Evolutionary conservation across 2,797 vertebrate species (phyloP).

Genomic region (Distichodus sexfasciatus): DNA sequence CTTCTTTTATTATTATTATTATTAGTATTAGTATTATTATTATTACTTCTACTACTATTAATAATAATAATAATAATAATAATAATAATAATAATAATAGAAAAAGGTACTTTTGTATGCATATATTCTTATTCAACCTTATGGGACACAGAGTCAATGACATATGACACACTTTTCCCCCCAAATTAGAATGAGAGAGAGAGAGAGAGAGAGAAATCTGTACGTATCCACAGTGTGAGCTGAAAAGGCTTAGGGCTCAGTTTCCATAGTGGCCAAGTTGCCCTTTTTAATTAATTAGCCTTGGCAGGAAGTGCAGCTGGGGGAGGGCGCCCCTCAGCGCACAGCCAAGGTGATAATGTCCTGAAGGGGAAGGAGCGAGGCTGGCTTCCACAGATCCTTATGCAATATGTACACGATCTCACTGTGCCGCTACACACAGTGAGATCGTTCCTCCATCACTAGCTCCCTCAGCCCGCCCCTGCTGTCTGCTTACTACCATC

Average conservation of each 20-base stretch:
- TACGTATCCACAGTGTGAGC: slow-evolving; percentile 67
- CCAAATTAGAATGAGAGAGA: slow-evolving; percentile 12
- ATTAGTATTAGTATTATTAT: no score
- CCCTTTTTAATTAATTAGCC: slow-evolving; percentile 85
- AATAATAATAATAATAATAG: no score
- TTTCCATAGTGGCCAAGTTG: slow-evolving; percentile 77
- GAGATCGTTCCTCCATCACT: no score
- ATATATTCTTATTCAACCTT: no score
- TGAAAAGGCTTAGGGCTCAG: slow-evolving; percentile 75
- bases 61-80: no score
- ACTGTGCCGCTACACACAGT: not conserved
- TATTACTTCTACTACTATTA: no score
- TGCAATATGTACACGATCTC: slow-evolving; percentile 39
- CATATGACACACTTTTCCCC: not conserved
- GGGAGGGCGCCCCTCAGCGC: slow-evolving; percentile 71
- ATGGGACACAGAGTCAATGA: not conserved
- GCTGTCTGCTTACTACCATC: slow-evolving; percentile 35
- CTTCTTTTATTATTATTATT: no score
- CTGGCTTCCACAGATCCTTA: slow-evolving; percentile 48
- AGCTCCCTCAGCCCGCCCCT: no score
- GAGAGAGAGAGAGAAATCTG: slow-evolving; percentile 57
- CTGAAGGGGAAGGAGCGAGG: slow-evolving; percentile 72
- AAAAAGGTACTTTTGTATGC: no score
- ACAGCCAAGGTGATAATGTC: slow-evolving; percentile 82
- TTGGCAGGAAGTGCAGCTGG: slow-evolving; percentile 71